Evolutionary conservation across 2,797 vertebrate genomes (phyloP).

Genomic region (Apogon talboti): DNA sequence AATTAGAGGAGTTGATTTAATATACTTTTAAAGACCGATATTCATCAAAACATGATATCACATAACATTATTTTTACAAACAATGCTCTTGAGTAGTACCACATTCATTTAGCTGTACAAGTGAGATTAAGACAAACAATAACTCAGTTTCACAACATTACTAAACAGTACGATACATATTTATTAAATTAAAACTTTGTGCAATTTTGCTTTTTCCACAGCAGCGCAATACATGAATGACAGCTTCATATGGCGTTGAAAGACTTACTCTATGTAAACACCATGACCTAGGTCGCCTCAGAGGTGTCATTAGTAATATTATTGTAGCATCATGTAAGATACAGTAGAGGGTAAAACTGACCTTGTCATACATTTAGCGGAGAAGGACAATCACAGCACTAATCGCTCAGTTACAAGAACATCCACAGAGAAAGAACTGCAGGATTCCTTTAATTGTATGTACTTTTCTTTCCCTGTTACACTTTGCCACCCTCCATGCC

Average conservation of each 20-base stretch:
- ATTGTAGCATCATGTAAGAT: conserved; percentile 27
- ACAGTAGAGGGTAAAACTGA: conserved; percentile 38
- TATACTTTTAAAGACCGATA: neutral
- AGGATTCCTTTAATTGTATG: conserved; percentile 41
- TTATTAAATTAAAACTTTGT: no score
- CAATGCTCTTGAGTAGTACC: conserved; percentile 4
- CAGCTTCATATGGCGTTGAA: neutral
- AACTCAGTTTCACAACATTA: conserved; percentile 8
- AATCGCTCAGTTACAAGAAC: conserved; percentile 47
- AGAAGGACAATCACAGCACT: conserved; percentile 49
- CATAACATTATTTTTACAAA: neutral
- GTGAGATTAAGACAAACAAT: neutral
- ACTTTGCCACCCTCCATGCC: conserved; percentile 23
- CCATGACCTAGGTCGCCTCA: no score
- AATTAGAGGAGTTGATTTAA: conserved; percentile 3
- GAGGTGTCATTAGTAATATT: no score
- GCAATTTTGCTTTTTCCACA: no score
- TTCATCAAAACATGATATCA: neutral
- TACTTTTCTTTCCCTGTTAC: conserved; percentile 32
- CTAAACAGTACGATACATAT: neutral
- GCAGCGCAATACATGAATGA: neutral
- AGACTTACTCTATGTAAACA: no score
- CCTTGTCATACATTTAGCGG: conserved; percentile 44
- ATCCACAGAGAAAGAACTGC: conserved; percentile 42
- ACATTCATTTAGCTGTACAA: neutral